Evolutionary conservation across 2,797 vertebrate species (phyloP).

Genomic region (Tauraco hartlaubi): DNA sequence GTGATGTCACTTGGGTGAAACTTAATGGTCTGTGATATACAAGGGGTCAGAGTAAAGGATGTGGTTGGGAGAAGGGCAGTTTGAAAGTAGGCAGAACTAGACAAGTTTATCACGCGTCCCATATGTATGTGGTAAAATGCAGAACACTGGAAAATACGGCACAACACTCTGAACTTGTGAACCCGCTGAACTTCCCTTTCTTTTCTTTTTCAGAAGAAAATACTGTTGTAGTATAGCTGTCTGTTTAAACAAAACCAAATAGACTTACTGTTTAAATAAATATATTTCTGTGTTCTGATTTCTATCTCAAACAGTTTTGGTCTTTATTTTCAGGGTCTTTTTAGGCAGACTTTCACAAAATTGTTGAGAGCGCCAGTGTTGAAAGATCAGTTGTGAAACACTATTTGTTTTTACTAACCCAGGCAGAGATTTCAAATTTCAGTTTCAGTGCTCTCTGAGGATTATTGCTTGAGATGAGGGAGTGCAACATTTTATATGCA

Average conservation of each 20-base stretch:
- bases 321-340: conserved; percentile 22
- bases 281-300: background rate
- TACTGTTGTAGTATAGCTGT: background rate
- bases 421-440: conserved; percentile 19
- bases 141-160: background rate
- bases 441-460: background rate
- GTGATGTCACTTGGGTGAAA: background rate
- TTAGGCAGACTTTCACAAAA: conserved; percentile 4
- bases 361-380: background rate
- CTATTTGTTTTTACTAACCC: conserved; percentile 17
- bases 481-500: background rate
- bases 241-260: conserved; percentile 15
- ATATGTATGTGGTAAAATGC: background rate
- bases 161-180: background rate
- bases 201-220: conserved; percentile 19
- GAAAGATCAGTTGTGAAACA: conserved; percentile 44
- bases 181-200: background rate
- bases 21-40: background rate
- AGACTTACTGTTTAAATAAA: conserved; percentile 35
- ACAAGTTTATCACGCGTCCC: background rate
- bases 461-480: background rate
- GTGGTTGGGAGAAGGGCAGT: background rate
- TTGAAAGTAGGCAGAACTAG: background rate
- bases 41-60: background rate
- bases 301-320: background rate